Conservation (phyloP, 2,797 vertebrate genomes). For the Telmatherina bonti region DNA sequence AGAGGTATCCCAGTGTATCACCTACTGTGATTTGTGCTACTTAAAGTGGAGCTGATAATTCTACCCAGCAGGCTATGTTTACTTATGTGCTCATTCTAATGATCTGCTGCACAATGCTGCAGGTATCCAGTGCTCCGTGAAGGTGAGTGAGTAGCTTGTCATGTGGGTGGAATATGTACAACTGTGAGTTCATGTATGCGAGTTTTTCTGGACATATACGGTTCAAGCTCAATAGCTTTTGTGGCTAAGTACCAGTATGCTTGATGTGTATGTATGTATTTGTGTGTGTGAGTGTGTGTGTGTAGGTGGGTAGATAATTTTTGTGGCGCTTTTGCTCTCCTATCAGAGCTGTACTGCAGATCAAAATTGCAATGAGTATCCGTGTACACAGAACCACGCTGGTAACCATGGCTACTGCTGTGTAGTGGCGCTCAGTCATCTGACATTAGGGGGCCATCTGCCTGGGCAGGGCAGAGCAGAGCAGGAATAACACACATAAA, state of each 20-base stretch:
- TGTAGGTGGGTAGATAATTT: constrained; percentile 43
- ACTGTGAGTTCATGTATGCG: constrained; percentile 31
- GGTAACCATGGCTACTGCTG: constrained; percentile 84
- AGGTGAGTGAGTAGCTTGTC: constrained; percentile 54
- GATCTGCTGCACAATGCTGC: constrained; percentile 47
- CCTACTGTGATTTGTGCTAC: constrained; percentile 76
- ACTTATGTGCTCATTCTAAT: constrained; percentile 45
- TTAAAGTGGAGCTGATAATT: constrained; percentile 62
- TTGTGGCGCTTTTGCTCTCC: constrained; percentile 52
- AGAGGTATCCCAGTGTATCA: constrained; percentile 48
- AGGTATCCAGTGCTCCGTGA: constrained; percentile 19
- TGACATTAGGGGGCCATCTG: constrained; percentile 74
- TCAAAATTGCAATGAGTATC: constrained; percentile 77
- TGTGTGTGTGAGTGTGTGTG: constrained; percentile 1
- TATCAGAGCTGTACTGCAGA: constrained; percentile 68
- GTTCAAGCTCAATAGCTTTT: constrained; percentile 17
- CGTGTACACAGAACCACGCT: constrained; percentile 71
- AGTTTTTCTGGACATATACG: constrained; percentile 23
- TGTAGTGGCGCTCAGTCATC: constrained; percentile 77
- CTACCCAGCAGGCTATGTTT: constrained; percentile 61
- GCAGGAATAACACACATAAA: constrained; percentile 36
- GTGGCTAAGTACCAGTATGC: constrained; percentile 1
- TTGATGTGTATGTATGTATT: background rate
- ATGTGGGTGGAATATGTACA: constrained; percentile 54
- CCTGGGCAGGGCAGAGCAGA: constrained; percentile 56